phyloP scores from a whole-genome alignment of 2,113 vertebrate species.

The Strix aluco region DNA sequence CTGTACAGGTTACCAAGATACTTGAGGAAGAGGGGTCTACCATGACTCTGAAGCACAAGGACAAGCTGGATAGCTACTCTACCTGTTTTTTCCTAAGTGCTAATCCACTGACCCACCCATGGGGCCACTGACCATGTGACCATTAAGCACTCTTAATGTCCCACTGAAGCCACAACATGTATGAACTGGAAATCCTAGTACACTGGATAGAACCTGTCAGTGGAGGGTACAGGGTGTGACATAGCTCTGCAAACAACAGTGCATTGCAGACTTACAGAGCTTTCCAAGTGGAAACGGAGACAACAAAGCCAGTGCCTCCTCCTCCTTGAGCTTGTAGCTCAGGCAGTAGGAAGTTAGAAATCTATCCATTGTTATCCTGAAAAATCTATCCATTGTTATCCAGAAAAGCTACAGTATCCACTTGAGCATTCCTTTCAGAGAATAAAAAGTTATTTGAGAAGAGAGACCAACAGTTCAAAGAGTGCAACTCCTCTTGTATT shows the following conservation, averaged over 20 bases:
- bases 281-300: neutral
- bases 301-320: neutral
- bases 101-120: neutral
- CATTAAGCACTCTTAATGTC: neutral
- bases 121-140: neutral
- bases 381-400: neutral
- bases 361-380: neutral
- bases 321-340: neutral
- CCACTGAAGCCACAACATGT: neutral
- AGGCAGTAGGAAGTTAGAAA: neutral
- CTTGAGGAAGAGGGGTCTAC: neutral
- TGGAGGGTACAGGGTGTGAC: neutral
- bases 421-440: neutral
- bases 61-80: neutral
- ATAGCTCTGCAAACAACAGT: neutral
- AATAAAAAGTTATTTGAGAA: neutral
- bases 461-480: neutral
- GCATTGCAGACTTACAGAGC: neutral
- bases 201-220: neutral
- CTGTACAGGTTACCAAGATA: neutral
- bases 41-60: neutral
- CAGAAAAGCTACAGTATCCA: neutral
- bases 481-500: neutral
- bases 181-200: neutral
- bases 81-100: accelerated